Base-by-base conservation (phyloP, 2,888 invertebrate genomes). In the Reticulitermes lucifugus region DNA sequence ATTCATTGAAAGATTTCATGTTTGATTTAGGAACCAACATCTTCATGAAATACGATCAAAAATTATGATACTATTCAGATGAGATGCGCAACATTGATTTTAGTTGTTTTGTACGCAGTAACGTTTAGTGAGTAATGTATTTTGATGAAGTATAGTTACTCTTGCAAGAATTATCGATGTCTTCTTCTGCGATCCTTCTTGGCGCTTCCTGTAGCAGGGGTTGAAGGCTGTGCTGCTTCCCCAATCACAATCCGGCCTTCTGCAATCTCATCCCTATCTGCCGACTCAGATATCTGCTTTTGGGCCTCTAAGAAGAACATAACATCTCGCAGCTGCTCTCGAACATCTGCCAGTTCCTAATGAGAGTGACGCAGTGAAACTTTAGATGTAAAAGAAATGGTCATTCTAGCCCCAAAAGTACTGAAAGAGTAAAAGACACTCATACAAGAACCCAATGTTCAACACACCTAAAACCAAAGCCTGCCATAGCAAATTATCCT, bases 261-360 rank as follows among this genome's bases (percentile, higher is more conserved):
- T 4, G 92, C 92, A 83, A 94, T 93, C 87, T 94, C 94, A 43
- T 93, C 93, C 86, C 91, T 91, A 71, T 93, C 89, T 7, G 91
- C 91, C 4, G 93, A 93, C 87, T 92, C 92, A 87, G 92, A 92
- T 83, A 94, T 93, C 88, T 93, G 92, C 79, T 93, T 92, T 90
- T 96, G 96, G 0, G 98, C 98, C 88, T 98, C 97, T 88, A 99
- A 94, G 90, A 96, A 98, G 92, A 99, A 98, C 98, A 99, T 98
- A 81, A 99, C 93, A 92, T 99, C 99, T 60, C 97, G 93, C 14
- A 99, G 93, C 92, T 99, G 98, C 89, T 99, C 99, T 88, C 96
- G 95, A 55, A 99, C 92, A 35, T 98, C 98, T 0, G 91, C 88
- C n/a, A 98, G 93, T 93, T 98, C 95, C 79, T 91, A 89, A 43